A percentile compares a stretch with the other conserved stretches of the same genome.
Conservation (phyloP, 2,113 vertebrate species). For the Seriola dumerili region DNA sequence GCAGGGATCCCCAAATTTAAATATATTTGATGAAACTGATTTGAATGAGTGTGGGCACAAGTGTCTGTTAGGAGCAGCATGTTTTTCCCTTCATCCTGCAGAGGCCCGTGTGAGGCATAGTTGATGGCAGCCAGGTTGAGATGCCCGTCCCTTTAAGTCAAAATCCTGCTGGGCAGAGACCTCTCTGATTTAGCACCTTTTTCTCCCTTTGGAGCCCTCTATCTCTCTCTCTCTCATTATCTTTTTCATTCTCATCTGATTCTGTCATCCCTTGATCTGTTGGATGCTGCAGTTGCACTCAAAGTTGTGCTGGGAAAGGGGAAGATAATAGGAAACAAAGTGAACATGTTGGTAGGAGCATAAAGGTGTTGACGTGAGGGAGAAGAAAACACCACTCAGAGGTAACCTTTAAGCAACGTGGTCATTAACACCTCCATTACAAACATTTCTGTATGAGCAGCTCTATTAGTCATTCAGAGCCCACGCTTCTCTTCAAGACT, state of each 20-base stretch:
- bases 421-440: conserved; percentile 81
- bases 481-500: conserved; percentile 63
- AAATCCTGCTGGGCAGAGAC: conserved; percentile 67
- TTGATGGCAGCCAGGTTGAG: conserved; percentile 46
- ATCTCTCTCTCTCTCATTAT: conserved; percentile 69
- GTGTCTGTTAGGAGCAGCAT: conserved; percentile 42
- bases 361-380: conserved; percentile 76
- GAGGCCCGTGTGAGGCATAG: conserved; percentile 37
- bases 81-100: conserved; percentile 33
- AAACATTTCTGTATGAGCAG: conserved; percentile 68
- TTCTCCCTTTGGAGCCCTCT: conserved; percentile 26
- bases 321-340: conserved; percentile 78
- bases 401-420: conserved; percentile 80
- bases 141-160: conserved; percentile 61
- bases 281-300: conserved; percentile 62
- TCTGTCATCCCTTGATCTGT: conserved; percentile 78
- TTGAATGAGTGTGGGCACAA: conserved; percentile 50
- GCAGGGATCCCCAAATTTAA: conserved; percentile 56
- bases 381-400: conserved; percentile 74
- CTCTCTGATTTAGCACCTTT: conserved; percentile 73
- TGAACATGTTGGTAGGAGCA: conserved; percentile 66
- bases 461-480: conserved; percentile 75
- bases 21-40: conserved; percentile 74
- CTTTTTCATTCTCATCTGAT: conserved; percentile 73
- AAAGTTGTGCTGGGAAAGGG: conserved; percentile 55